A percentile compares a stretch with the other conserved stretches of the same genome.
phyloP scores from a whole-genome alignment of 2,888 invertebrate species.

The Eupithecia tripunctaria region DNA sequence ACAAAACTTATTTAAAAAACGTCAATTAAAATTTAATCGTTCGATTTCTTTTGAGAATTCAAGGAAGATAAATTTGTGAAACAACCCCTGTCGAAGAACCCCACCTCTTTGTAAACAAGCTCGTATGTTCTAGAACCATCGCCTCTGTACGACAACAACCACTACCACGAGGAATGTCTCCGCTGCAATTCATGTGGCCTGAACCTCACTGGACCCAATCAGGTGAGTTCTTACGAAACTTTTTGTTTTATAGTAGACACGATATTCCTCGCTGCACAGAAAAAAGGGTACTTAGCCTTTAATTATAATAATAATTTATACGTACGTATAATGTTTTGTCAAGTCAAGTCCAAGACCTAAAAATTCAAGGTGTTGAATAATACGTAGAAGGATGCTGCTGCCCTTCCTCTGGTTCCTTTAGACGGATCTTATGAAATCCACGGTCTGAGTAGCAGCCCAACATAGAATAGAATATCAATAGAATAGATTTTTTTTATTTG shows the following conservation, averaged over 20 bases:
- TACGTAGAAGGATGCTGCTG: not conserved
- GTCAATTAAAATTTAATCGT: no score
- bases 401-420: not conserved
- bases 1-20: no score
- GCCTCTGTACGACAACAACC: slow-evolving; percentile 96
- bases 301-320: no score
- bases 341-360: not conserved
- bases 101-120: slow-evolving; percentile 1
- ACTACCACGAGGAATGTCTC: slow-evolving; percentile 98
- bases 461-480: no score
- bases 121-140: slow-evolving; percentile 89
- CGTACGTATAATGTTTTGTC: no score
- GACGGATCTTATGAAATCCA: not conserved
- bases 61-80: no score
- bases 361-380: not conserved
- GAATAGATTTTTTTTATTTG: no score
- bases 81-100: no score
- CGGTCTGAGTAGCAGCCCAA: not conserved
- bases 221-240: slow-evolving; percentile 69
- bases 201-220: slow-evolving; percentile 96
- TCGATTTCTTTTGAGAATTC: no score
- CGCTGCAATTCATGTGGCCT: slow-evolving; percentile 97
- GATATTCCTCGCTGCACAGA: not conserved
- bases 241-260: not conserved
- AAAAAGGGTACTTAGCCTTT: not conserved